phyloP scores from a whole-genome alignment of 2,797 vertebrate genomes.

The Takifugu ocellatus region DNA sequence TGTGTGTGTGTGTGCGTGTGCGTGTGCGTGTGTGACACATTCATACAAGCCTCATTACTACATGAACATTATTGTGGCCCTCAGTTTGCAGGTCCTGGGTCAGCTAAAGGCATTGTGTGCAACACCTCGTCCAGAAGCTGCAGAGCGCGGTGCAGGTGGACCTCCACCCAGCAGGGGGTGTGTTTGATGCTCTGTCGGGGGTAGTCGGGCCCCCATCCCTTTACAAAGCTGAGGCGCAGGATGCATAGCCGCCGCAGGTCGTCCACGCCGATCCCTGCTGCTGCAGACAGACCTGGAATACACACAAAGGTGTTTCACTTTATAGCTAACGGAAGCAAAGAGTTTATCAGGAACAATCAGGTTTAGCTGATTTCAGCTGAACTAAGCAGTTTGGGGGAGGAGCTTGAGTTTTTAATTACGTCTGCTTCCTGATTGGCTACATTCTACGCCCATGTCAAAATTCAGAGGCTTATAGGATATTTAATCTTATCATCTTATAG shows the following conservation, averaged over 20 bases:
- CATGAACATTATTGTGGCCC: conserved; percentile 6
- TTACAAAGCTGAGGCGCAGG: conserved; percentile 80
- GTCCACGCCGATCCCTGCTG: conserved; percentile 77
- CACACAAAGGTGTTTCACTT: neutral
- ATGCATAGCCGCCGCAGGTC: conserved; percentile 79
- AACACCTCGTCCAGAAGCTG: conserved; percentile 82
- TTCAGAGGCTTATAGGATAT: no score
- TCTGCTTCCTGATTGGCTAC: no score
- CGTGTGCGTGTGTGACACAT: conserved; percentile 24
- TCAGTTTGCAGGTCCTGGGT: conserved; percentile 72
- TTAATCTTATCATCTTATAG: no score
- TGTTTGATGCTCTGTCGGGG: conserved; percentile 82
- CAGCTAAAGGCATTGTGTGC: conserved; percentile 78
- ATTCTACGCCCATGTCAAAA: no score
- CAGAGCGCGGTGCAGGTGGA: conserved; percentile 79
- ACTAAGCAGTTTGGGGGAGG: no score
- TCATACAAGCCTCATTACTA: conserved; percentile 22
- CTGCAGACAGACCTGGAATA: conserved; percentile 72
- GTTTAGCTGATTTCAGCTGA: no score
- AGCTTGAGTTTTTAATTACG: no score
- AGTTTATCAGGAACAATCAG: no score
- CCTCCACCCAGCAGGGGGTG: conserved; percentile 83
- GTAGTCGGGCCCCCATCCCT: conserved; percentile 83
- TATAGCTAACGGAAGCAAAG: no score
- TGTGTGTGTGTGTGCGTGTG: conserved; percentile 18